phyloP scores from a whole-genome alignment of 1,140 invertebrate genomes.

The Ditylenchus dipsaci region DNA sequence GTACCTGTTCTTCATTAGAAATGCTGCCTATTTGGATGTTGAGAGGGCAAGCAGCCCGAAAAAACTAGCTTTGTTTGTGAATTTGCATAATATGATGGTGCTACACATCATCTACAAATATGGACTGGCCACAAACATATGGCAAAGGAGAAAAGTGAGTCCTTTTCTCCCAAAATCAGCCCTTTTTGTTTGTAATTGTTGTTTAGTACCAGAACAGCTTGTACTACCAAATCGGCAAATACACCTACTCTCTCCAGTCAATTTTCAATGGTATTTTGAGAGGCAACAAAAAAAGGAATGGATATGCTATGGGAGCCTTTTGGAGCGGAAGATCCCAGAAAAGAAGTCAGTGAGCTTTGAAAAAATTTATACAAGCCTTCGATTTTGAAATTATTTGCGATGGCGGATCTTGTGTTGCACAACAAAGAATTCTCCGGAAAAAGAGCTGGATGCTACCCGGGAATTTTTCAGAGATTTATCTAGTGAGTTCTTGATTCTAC shows the following conservation, averaged over 20 bases:
- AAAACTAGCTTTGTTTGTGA: constrained; percentile 61
- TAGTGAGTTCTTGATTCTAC: no score
- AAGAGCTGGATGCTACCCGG: no score
- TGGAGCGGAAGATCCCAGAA: constrained; percentile 58
- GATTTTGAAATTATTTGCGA: no score
- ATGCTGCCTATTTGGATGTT: constrained; percentile 55
- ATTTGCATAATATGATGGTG: constrained; percentile 61
- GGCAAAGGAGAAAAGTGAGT: constrained; percentile 60
- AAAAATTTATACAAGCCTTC: not conserved
- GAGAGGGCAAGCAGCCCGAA: constrained; percentile 54
- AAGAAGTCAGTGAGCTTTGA: constrained; percentile 56
- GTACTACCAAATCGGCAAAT: constrained; percentile 60
- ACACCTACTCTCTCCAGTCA: constrained; percentile 61
- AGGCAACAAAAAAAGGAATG: constrained; percentile 60
- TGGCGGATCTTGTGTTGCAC: not conserved
- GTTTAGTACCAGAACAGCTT: constrained; percentile 61
- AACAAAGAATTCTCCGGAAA: no score
- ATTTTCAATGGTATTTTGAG: constrained; percentile 62
- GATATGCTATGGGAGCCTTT: constrained; percentile 61
- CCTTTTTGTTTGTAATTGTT: constrained; percentile 23
- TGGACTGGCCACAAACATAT: constrained; percentile 59
- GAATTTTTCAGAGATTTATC: no score
- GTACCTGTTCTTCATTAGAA: constrained; percentile 31
- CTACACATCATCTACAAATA: constrained; percentile 60
- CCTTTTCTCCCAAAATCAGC: constrained; percentile 34